phyloP scores from a whole-genome alignment of 2,797 vertebrate species.

The Oreochromis mossambicus region DNA sequence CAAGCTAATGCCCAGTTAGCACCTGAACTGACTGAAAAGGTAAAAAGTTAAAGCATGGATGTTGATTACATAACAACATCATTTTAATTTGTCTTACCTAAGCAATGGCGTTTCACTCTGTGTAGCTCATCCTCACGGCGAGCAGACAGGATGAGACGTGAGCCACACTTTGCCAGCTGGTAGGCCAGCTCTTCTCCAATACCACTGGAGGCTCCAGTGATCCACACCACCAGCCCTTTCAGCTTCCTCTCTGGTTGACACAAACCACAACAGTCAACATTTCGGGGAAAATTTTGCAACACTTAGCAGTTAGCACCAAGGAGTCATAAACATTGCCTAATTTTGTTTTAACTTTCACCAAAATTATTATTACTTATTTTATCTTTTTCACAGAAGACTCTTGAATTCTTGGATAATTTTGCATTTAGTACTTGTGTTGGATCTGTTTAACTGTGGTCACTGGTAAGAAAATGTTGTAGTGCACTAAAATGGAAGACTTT shows the following conservation, averaged over 20 bases:
- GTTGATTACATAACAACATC: not conserved
- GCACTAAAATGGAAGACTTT: not conserved
- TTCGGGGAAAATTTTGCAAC: not conserved
- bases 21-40: not conserved
- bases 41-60: not conserved
- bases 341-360: not conserved
- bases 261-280: not conserved
- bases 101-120: slow-evolving; percentile 84
- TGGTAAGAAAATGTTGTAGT: not conserved
- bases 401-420: not conserved
- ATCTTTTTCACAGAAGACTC: not conserved
- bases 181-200: slow-evolving; percentile 91
- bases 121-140: slow-evolving; percentile 83
- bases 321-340: not conserved
- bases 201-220: slow-evolving; percentile 94
- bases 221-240: slow-evolving; percentile 86
- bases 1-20: not conserved
- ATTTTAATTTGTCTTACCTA: slow-evolving; percentile 74
- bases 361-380: not conserved
- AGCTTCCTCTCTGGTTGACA: slow-evolving; percentile 76
- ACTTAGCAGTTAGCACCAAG: not conserved
- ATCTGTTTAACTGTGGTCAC: not conserved
- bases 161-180: slow-evolving; percentile 85
- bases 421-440: not conserved
- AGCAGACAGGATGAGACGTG: slow-evolving; percentile 86